Evolutionary conservation across 2,888 invertebrate genomes (phyloP).

Genomic region (Athetis lepigone): DNA sequence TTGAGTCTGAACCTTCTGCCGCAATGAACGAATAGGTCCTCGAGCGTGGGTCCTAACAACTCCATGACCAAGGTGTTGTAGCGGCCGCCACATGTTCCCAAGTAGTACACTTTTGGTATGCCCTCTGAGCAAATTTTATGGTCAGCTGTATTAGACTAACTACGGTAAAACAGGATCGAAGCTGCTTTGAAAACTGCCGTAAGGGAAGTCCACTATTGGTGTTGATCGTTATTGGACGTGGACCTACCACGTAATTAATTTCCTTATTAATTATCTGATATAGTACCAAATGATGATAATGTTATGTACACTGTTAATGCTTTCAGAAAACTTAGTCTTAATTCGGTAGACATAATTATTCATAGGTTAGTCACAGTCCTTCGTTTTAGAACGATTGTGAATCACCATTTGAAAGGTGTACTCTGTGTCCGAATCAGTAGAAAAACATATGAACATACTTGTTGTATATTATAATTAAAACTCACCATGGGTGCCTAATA

Average conservation of each 20-base stretch:
- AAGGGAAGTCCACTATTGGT: conserved; percentile 42
- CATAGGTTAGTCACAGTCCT: conserved; percentile 57
- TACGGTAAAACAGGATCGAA: conserved; percentile 28
- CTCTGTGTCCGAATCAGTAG: conserved; percentile 30
- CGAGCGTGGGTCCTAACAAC: conserved; percentile 99
- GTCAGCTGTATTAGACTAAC: conserved; percentile 59
- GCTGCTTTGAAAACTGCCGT: conserved; percentile 18
- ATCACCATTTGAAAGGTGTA: conserved; percentile 56
- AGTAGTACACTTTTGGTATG: conserved; percentile 99
- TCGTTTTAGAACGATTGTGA: conserved; percentile 61
- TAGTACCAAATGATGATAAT: conserved; percentile 3
- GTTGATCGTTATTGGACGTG: conserved; percentile 15
- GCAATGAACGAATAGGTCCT: conserved; percentile 99
- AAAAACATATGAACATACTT: conserved; percentile 49
- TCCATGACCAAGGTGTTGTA: conserved; percentile 99
- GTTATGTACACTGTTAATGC: not conserved
- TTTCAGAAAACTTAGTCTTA: conserved; percentile 50
- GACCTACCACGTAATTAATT: conserved; percentile 4
- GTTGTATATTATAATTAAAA: conserved; percentile 59
- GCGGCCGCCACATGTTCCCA: conserved; percentile 99
- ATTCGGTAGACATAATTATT: conserved; percentile 58
- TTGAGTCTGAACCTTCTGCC: conserved; percentile 99
- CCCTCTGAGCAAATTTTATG: conserved; percentile 94
- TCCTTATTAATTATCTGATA: conserved; percentile 4
- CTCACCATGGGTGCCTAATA: conserved; percentile 99